These are phyloP conservation scores for Silvanus unidentatus DNA, from an alignment of 2,888 invertebrate species.

Conservation along the genomic window DNA sequence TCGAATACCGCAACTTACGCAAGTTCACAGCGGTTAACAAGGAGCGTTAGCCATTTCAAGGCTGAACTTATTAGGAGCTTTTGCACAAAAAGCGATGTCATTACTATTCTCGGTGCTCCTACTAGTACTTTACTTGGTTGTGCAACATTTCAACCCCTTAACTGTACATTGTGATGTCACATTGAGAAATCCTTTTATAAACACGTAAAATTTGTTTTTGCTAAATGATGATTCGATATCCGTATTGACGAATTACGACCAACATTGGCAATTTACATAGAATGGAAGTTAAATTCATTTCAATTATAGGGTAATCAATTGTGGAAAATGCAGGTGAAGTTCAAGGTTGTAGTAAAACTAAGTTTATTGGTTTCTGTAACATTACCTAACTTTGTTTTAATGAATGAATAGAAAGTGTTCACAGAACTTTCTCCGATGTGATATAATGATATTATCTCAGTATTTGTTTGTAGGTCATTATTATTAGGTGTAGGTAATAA, in stretches of 20 bases:
- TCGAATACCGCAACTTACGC: conserved; percentile 18
- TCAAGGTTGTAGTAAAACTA: conserved; percentile 1
- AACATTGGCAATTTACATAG: too few relatives aligned
- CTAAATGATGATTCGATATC: too few relatives aligned
- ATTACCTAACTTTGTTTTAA: conserved; percentile 3
- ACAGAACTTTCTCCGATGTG: conserved; percentile 28
- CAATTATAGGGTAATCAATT: too few relatives aligned
- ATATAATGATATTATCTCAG: conserved; percentile 31
- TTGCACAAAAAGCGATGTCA: too few relatives aligned
- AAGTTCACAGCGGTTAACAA: conserved; percentile 7
- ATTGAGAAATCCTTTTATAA: neutral
- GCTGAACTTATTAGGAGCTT: conserved; percentile 12
- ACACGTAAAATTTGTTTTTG: too few relatives aligned
- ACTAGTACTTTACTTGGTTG: too few relatives aligned
- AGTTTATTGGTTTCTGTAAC: neutral
- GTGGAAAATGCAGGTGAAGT: conserved; percentile 2
- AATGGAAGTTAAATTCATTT: too few relatives aligned
- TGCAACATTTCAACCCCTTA: conserved; percentile 1
- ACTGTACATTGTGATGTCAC: conserved; percentile 2
- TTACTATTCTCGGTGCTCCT: neutral
- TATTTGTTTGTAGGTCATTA: conserved; percentile 31
- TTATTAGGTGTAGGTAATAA: conserved; percentile 15
- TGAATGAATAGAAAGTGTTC: conserved; percentile 24
- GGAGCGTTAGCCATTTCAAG: conserved; percentile 11
- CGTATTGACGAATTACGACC: too few relatives aligned